These are phyloP conservation scores for Rhea pennata DNA, from an alignment of 2,113 vertebrate species.

Conservation along the genomic window DNA sequence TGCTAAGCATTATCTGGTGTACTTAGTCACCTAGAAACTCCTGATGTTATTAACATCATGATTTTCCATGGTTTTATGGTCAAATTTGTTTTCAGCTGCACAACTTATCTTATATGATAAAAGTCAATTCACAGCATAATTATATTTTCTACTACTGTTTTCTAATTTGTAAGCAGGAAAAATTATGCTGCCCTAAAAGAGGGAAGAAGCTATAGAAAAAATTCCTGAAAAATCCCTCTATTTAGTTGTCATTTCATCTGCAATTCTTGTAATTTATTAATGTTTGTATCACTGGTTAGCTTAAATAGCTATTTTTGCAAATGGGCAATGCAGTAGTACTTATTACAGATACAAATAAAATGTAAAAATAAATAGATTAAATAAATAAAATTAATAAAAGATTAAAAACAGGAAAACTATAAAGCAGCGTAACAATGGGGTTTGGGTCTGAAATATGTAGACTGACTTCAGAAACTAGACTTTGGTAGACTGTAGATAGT, in stretches of 20 bases:
- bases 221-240: not conserved
- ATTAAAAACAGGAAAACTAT: fast-evolving
- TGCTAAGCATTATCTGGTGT: not conserved
- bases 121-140: not conserved
- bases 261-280: not conserved
- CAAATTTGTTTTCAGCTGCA: not conserved
- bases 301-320: not conserved
- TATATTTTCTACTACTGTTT: not conserved
- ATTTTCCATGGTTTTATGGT: not conserved
- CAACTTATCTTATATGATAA: not conserved
- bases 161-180: not conserved
- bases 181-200: not conserved
- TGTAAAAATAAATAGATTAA: not conserved
- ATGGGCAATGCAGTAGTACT: not conserved
- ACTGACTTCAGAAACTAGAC: not conserved
- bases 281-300: not conserved
- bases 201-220: not conserved
- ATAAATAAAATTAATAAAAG: not conserved
- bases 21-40: not conserved
- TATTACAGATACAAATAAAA: not conserved
- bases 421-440: not conserved
- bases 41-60: not conserved
- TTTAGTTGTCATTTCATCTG: not conserved
- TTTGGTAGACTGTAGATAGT: not conserved
- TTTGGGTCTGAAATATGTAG: not conserved